Base-by-base conservation (phyloP, 2,113 vertebrate genomes). In the Nothocercus nigrocapillus region DNA sequence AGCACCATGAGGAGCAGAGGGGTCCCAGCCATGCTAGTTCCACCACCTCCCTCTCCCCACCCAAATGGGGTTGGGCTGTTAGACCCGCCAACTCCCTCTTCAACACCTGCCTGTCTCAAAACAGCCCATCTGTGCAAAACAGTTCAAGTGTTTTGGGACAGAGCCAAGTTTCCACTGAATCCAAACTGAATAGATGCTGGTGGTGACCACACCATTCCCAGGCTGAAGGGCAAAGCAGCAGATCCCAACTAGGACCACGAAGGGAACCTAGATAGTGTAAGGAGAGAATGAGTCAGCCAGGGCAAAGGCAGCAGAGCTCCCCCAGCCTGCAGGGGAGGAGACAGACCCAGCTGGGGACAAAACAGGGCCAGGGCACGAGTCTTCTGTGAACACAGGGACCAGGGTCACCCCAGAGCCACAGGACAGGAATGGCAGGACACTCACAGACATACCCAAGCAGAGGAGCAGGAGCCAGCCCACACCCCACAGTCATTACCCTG, bases 261-360 rank as follows among this genome's bases (percentile, higher is more conserved):
- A 53, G 38, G 2, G 30, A 64, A 14, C 77, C 66, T 88, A 27
- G 6, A 22, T 9, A 69, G 47, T 24, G 7, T 25, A 12, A 49
- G 21, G 47, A 16, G 32, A 58, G 25, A 9, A 67, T 0, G 2
- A 1, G 2, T 51, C 21, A 51, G 2, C 45, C 7, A 32, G 11
- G 20, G 42, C 0, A 16, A 6, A 22, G 25, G 1, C 1, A 7
- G 24, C 22, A 42, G 40, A 40, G 28, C 20, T 24, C 19, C 16
- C 42, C 20, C 2, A 0, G 5, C 6, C 44, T 49, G n/a, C 0
- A 16, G 9, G 1, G 0, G 5, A 25, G 24, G 24, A 40, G 1
- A 3, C 1, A 13, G 42, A 24, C 27, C 5, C 3, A 2, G 27
- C 7, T 1, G 3, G 9, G 5, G 3, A 1, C 24, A 7, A 2